A percentile compares a stretch with the other conserved stretches of the same genome.
Evolutionary conservation across 2,797 vertebrate genomes (phyloP).

Genomic region (Dendrocincla fuliginosa): DNA sequence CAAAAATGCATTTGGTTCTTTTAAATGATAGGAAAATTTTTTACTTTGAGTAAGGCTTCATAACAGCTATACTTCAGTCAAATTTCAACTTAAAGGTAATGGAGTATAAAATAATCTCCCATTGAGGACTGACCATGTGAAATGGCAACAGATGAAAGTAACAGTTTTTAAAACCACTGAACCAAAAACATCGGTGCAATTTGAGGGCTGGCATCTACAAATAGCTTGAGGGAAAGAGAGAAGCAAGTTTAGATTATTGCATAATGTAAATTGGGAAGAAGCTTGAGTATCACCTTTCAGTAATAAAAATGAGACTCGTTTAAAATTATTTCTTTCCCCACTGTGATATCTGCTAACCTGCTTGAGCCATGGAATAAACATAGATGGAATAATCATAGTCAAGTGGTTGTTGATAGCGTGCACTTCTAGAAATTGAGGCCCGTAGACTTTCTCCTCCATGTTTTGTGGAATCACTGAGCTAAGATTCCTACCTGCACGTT

Average conservation of each 20-base stretch:
- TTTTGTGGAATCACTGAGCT: neutral
- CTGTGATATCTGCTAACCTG: neutral
- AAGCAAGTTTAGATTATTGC: conserved; percentile 14
- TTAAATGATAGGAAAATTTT: conserved; percentile 66
- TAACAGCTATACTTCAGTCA: conserved; percentile 65
- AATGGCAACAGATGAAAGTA: conserved; percentile 64
- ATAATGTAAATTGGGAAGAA: neutral
- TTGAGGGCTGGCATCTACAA: conserved; percentile 41
- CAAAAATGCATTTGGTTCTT: conserved; percentile 57
- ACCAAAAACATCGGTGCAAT: conserved; percentile 22
- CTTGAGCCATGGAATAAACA: neutral
- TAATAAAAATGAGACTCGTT: conserved; percentile 13
- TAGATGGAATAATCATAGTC: neutral
- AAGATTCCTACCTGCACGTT: neutral
- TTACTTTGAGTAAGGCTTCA: conserved; percentile 58
- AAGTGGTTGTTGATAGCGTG: neutral
- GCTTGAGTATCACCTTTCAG: neutral
- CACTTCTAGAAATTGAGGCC: neutral
- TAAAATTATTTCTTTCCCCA: neutral
- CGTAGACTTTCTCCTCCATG: neutral
- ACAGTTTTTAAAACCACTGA: conserved; percentile 65
- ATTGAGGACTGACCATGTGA: conserved; percentile 46
- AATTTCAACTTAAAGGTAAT: conserved; percentile 74
- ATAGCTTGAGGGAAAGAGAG: neutral
- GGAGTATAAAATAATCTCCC: conserved; percentile 73